A percentile compares a stretch with the other conserved stretches of the same genome.
Evolutionary conservation across 2,888 invertebrate species (phyloP).

Genomic region (Acleris emargana): DNA sequence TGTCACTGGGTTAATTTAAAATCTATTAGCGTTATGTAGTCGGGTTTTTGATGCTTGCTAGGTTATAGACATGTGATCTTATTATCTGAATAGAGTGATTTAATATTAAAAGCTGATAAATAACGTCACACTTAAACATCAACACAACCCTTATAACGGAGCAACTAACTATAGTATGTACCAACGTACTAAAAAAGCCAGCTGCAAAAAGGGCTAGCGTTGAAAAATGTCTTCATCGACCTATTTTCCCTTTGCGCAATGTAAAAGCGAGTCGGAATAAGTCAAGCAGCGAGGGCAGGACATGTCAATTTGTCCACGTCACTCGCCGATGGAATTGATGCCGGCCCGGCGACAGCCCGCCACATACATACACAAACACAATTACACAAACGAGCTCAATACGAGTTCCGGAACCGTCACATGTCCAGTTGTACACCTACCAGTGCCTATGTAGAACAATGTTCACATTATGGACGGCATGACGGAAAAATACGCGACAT

Average conservation of each 20-base stretch:
- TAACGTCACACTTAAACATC: too few relatives aligned
- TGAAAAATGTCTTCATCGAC: conserved; percentile 32
- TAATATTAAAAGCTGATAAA: too few relatives aligned
- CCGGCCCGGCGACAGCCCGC: conserved; percentile 43
- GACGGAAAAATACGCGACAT: conserved; percentile 23
- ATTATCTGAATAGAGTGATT: too few relatives aligned
- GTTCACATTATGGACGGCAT: too few relatives aligned
- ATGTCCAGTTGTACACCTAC: conserved; percentile 4
- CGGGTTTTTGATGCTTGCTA: too few relatives aligned
- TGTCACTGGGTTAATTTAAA: too few relatives aligned
- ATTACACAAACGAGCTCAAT: conserved; percentile 50
- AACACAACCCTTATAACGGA: too few relatives aligned
- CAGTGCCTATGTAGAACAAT: conserved; percentile 1
- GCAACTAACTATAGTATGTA: neutral
- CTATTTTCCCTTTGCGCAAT: conserved; percentile 30
- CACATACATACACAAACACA: conserved; percentile 50
- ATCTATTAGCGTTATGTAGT: too few relatives aligned
- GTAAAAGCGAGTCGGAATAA: conserved; percentile 35
- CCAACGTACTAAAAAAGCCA: neutral
- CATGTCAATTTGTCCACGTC: conserved; percentile 67
- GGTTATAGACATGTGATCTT: too few relatives aligned
- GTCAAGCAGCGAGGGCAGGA: conserved; percentile 48
- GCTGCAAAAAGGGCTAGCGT: conserved; percentile 16
- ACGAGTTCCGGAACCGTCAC: conserved; percentile 38
- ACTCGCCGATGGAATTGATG: conserved; percentile 45